Base-by-base conservation (phyloP, 2,888 invertebrate genomes). In the Norana najaformis region DNA sequence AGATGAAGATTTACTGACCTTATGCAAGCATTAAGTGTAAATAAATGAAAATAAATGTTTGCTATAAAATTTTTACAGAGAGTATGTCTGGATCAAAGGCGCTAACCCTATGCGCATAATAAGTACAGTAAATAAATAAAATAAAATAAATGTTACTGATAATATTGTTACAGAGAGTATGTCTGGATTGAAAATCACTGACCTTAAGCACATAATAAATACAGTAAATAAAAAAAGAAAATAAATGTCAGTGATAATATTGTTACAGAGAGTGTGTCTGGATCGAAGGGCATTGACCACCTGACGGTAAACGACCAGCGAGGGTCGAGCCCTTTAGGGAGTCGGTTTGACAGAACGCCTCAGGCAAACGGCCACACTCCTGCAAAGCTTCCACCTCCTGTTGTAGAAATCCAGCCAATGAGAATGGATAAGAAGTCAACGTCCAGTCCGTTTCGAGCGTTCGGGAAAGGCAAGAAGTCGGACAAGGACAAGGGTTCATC, bases 381-480 rank as follows among this genome's bases (percentile, higher is more conserved):
- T 18, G 39, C 37, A 30, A 88, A 36, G 20, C 38, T 88, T 3
- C 39, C 88, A 20, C 88, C 88, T 0, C 90, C 90, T 18, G 89
- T 90, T 0, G 69, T 83, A 13, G 90, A 90, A n/a, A 89, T 90
- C 30, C 90, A 89, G 85, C 90, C 90, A 35, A 89, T 89, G 34
- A 69, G 89, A 18, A 47, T 89, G 47, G 89, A 89, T n/a, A 69
- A 37, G 30, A 47, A 69, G 82, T 18, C n/a, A 34, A 37, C n/a
- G n/a, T 3, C 20, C 18, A 89, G 89, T 69, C 89, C 89, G 13
- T 69, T 47, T 20, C 89, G 35, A 8, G 53, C 34, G 53, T 35
- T 41, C 18, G n/a, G 41, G 41, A 37, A 37, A n/a, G 41, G 88
- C 20, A 88, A 88, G 88, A 88, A 47, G 37, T 3, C 85, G 20